A percentile compares a stretch with the other conserved stretches of the same genome.
phyloP scores from a whole-genome alignment of 2,113 vertebrate genomes.

The Menidia beryllina region DNA sequence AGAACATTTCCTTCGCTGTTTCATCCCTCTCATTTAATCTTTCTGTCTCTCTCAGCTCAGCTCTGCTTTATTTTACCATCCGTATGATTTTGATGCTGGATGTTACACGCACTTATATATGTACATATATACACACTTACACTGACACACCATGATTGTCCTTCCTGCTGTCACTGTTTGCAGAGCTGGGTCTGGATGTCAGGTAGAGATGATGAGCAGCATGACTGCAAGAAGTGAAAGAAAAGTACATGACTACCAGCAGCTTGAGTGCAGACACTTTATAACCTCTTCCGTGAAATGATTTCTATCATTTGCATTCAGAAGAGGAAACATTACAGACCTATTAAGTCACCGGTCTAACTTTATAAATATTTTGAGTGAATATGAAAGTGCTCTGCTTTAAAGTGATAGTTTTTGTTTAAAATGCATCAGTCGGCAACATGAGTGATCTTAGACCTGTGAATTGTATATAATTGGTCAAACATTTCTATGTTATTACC shows the following conservation, averaged over 20 bases:
- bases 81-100: constrained; percentile 17
- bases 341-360: constrained; percentile 19
- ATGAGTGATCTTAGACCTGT: constrained; percentile 30
- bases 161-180: constrained; percentile 56
- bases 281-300: constrained; percentile 30
- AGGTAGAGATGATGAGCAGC: constrained; percentile 59
- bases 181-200: constrained; percentile 38
- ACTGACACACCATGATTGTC: constrained; percentile 54
- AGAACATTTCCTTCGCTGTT: constrained; percentile 49
- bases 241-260: constrained; percentile 33
- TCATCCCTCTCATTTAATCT: constrained; percentile 54
- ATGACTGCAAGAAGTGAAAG: constrained; percentile 23
- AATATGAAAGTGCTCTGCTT: constrained; percentile 20
- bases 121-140: constrained; percentile 5
- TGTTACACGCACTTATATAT: background rate
- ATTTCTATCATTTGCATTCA: constrained; percentile 57
- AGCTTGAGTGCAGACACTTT: constrained; percentile 50
- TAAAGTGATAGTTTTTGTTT: constrained; percentile 30
- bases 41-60: constrained; percentile 26
- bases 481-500: constrained; percentile 19
- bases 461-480: constrained; percentile 22
- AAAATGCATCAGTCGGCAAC: constrained; percentile 14
- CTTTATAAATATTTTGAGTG: constrained; percentile 28
- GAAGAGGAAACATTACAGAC: constrained; percentile 11
- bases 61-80: constrained; percentile 43